Conservation (phyloP, 2,888 invertebrate genomes). For the Noctua janthe region DNA sequence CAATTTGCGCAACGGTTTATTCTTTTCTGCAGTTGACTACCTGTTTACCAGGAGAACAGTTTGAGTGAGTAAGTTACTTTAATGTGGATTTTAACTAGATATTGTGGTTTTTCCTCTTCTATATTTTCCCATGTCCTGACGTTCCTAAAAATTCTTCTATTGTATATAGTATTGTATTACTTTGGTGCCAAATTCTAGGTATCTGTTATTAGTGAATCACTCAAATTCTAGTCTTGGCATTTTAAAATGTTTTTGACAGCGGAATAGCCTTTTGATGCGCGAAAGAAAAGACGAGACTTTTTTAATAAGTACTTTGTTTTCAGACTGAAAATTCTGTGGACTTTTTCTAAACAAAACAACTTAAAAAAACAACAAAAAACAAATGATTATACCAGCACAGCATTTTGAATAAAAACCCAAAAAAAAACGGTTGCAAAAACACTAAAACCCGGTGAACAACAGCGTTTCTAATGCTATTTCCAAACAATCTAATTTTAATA, state of each 20-base stretch:
- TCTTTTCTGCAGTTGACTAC: conserved; percentile 25
- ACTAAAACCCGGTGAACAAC: background rate
- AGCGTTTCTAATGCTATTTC: conserved; percentile 7
- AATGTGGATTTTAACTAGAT: conserved; percentile 15
- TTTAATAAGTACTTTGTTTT: background rate
- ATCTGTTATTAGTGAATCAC: conserved; percentile 48
- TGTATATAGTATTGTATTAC: conserved; percentile 55
- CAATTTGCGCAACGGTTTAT: background rate
- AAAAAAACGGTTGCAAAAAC: conserved; percentile 5
- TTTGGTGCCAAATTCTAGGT: conserved; percentile 56
- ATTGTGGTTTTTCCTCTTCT: conserved; percentile 3
- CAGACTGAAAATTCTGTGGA: background rate
- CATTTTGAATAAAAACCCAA: background rate
- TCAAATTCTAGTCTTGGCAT: conserved; percentile 40
- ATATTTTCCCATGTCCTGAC: conserved; percentile 32
- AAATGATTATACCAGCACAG: no score
- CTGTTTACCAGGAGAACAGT: conserved; percentile 42
- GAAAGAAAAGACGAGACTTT: background rate
- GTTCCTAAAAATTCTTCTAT: conserved; percentile 59
- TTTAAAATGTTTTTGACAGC: conserved; percentile 56
- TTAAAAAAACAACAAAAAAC: no score
- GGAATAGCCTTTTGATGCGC: conserved; percentile 7
- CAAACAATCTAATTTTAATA: conserved; percentile 26
- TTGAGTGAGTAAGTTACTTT: conserved; percentile 16
- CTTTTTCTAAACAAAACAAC: background rate